Percentiles rank a stretch among this genome's conserved stretches.
phyloP scores from a whole-genome alignment of 2,797 vertebrate genomes.

The Eulemur mongoz region DNA sequence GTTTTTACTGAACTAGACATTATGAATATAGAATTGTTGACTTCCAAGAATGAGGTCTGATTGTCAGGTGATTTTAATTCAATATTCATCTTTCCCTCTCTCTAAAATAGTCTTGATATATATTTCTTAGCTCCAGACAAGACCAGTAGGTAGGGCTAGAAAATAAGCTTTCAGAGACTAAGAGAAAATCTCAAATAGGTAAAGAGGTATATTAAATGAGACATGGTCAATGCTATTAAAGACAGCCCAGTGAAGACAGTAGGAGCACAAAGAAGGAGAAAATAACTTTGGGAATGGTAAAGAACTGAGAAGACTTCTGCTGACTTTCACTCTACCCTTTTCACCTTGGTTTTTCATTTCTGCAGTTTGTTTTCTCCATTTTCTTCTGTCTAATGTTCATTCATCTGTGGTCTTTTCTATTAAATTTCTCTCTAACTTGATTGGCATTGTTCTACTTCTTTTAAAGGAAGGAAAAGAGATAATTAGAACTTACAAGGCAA shows the following conservation, averaged over 20 bases:
- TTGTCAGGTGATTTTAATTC: neutral
- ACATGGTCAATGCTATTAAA: neutral
- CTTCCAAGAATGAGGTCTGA: neutral
- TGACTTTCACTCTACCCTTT: neutral
- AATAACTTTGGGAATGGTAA: neutral
- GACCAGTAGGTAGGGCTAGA: neutral
- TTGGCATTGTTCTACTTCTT: neutral
- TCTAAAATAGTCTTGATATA: neutral
- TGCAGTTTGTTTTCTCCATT: neutral
- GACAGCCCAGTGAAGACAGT: neutral
- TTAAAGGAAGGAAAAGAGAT: neutral
- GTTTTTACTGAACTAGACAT: neutral
- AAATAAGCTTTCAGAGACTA: neutral
- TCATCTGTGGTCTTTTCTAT: neutral
- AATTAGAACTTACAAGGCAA: neutral
- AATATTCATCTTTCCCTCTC: neutral
- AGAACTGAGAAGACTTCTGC: neutral
- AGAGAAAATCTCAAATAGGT: neutral
- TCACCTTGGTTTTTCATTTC: neutral
- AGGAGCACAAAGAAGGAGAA: neutral
- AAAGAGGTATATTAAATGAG: neutral
- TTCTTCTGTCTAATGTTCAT: neutral
- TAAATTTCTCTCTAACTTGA: conserved; percentile 8
- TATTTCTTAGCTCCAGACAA: neutral
- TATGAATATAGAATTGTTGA: neutral